Evolutionary conservation across 2,888 invertebrate genomes (phyloP).

Genomic region (Hofmannophila pseudospretella): DNA sequence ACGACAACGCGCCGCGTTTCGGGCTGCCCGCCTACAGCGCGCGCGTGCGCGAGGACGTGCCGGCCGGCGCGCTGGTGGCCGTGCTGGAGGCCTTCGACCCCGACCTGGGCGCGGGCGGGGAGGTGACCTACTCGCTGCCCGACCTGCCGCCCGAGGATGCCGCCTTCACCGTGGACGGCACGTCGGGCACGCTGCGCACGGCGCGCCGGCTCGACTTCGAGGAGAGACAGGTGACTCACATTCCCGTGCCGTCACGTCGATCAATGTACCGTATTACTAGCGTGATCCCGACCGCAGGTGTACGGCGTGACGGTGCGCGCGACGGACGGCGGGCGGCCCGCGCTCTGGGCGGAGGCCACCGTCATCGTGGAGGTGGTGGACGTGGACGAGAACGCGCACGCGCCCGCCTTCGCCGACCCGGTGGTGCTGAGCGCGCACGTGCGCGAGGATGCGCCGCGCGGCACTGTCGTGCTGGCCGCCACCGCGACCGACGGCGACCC

Average conservation of each 20-base stretch:
- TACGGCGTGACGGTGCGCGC: constrained; percentile 93
- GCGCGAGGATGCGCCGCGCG: constrained; percentile 87
- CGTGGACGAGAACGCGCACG: constrained; percentile 94
- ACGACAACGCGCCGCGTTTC: constrained; percentile 92
- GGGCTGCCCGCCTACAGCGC: constrained; percentile 85
- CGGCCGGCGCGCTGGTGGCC: constrained; percentile 90
- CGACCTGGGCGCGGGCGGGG: constrained; percentile 90
- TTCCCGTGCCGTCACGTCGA: too few species aligned
- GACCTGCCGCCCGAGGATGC: constrained; percentile 81
- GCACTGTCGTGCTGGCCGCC: constrained; percentile 86
- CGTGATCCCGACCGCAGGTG: constrained; percentile 55
- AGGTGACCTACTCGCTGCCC: constrained; percentile 87
- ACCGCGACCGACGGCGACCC: constrained; percentile 89
- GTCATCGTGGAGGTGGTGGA: constrained; percentile 93
- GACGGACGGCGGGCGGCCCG: constrained; percentile 89
- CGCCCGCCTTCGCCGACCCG: constrained; percentile 90
- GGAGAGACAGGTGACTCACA: constrained; percentile 82
- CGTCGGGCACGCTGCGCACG: constrained; percentile 92
- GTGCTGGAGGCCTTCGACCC: constrained; percentile 89
- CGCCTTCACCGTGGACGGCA: constrained; percentile 88
- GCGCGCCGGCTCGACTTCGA: constrained; percentile 91
- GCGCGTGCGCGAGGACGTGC: constrained; percentile 94
- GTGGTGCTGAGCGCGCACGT: constrained; percentile 84
- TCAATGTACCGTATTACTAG: too few species aligned
- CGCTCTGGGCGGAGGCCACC: constrained; percentile 86